phyloP scores from a whole-genome alignment of 2,888 invertebrate genomes.

The Dugesia japonica region DNA sequence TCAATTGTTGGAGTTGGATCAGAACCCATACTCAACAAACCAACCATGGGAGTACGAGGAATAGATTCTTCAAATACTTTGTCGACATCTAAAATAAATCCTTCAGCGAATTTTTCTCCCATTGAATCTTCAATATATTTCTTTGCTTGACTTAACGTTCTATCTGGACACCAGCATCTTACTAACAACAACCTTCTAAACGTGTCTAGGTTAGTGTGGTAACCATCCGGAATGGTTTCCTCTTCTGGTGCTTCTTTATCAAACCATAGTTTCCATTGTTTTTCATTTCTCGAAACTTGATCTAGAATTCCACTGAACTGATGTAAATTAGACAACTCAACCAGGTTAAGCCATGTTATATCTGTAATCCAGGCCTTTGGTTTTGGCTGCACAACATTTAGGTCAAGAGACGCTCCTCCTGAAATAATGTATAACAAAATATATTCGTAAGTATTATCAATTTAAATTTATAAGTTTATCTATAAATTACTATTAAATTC shows the following conservation, averaged over 20 bases:
- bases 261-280: slow-evolving; percentile 49
- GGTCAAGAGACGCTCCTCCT: slow-evolving; percentile 49
- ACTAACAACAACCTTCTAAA: slow-evolving; percentile 47
- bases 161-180: slow-evolving; percentile 47
- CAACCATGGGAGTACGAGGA: slow-evolving; percentile 69
- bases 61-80: slow-evolving; percentile 73
- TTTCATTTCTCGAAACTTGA: slow-evolving; percentile 46
- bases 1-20: slow-evolving; percentile 89
- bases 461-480: not conserved
- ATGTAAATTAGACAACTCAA: slow-evolving; percentile 46
- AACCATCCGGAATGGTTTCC: slow-evolving; percentile 45
- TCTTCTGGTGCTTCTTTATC: slow-evolving; percentile 48
- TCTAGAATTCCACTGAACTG: slow-evolving; percentile 45
- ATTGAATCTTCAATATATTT: slow-evolving; percentile 49
- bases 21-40: slow-evolving; percentile 79
- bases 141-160: slow-evolving; percentile 46
- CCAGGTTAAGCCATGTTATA: slow-evolving; percentile 49
- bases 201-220: slow-evolving; percentile 47
- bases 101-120: slow-evolving; percentile 59
- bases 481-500: not conserved
- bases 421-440: not conserved
- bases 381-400: slow-evolving; percentile 48
- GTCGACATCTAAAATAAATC: slow-evolving; percentile 42
- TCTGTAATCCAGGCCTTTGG: slow-evolving; percentile 49
- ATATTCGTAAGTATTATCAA: not conserved